Evolutionary conservation across 2,797 vertebrate species (phyloP).

Genomic region (Anguilla obscura): DNA sequence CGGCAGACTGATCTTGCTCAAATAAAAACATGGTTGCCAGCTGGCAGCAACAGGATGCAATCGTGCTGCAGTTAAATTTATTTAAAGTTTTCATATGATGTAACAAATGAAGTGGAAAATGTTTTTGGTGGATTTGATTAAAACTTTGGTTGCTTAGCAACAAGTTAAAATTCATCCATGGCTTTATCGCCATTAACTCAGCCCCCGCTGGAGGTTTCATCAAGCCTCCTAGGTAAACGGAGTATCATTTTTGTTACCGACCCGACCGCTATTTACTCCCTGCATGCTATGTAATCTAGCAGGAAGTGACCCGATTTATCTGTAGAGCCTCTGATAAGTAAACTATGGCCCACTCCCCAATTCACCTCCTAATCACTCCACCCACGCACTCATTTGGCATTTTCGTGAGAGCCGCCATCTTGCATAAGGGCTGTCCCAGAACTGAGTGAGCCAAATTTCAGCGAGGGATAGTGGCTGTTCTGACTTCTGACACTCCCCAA

Average conservation of each 20-base stretch:
- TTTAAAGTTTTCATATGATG: not conserved
- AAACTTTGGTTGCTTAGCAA: slow-evolving; percentile 11
- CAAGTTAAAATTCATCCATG: not conserved
- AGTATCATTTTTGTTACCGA: not conserved
- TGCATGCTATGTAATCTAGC: not conserved
- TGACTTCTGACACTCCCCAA: too few relatives aligned
- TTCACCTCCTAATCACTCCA: too few relatives aligned
- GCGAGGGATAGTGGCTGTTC: too few relatives aligned
- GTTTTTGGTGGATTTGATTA: not conserved
- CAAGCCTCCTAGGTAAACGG: not conserved
- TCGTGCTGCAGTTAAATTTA: not conserved
- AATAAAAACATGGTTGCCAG: not conserved
- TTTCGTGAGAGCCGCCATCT: too few relatives aligned
- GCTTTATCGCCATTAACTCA: not conserved
- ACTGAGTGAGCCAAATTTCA: too few relatives aligned
- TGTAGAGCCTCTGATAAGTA: not conserved
- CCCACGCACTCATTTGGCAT: too few relatives aligned
- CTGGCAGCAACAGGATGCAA: not conserved
- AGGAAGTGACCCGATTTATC: not conserved
- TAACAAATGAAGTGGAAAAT: not conserved
- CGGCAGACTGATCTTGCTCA: not conserved
- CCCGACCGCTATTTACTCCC: not conserved
- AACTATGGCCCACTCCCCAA: not conserved
- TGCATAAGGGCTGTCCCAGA: too few relatives aligned
- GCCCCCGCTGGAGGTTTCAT: not conserved